phyloP scores from a whole-genome alignment of 2,797 vertebrate species.

The Agapornis canus region DNA sequence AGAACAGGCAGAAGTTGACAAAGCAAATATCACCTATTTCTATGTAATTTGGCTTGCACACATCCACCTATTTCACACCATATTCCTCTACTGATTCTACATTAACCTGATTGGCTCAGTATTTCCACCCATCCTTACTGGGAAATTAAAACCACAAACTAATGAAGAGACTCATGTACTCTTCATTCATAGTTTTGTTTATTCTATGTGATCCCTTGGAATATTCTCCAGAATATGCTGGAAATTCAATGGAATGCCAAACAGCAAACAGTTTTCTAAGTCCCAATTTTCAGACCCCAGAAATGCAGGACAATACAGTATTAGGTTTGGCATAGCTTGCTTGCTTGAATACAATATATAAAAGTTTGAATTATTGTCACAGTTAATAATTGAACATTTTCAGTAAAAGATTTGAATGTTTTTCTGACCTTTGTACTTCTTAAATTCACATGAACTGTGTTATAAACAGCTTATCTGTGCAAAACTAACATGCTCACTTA shows the following conservation, averaged over 20 bases:
- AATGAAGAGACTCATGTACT: background rate
- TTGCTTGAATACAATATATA: background rate
- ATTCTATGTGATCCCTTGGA: background rate
- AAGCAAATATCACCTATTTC: background rate
- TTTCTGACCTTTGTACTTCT: background rate
- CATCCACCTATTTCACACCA: background rate
- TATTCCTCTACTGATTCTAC: background rate
- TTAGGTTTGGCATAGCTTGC: background rate
- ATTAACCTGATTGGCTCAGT: background rate
- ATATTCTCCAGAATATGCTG: background rate
- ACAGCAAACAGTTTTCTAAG: background rate
- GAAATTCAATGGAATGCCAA: background rate
- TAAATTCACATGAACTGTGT: background rate
- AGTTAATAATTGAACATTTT: background rate
- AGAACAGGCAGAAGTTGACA: background rate
- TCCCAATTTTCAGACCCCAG: background rate
- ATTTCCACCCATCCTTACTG: background rate
- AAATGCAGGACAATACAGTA: background rate
- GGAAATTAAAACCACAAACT: background rate
- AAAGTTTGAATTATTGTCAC: background rate
- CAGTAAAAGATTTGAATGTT: background rate
- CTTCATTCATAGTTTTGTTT: background rate
- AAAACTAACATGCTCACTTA: background rate
- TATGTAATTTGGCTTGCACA: background rate
- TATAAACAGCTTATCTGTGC: background rate